Evolutionary conservation across 2,113 vertebrate species (phyloP), one percentile per base, ranked within the genome.

Genomic region (Xyliphius kryptos): DNA sequence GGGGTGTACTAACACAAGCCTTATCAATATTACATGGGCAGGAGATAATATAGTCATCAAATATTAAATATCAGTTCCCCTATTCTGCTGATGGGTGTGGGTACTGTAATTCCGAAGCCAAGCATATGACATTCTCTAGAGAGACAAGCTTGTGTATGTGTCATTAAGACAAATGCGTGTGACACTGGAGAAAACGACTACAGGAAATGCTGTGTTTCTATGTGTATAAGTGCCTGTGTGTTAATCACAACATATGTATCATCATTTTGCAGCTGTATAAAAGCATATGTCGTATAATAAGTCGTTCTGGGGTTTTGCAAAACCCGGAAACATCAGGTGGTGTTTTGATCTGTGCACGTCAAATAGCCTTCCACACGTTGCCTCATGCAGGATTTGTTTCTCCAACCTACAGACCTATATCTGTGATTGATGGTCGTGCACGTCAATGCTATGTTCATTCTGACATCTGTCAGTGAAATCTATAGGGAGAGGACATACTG

Each of bases 11-110:
- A 55, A 54, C 67, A 37, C 41, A 43, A 43, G 59, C 3, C n/a
- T 43, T 49, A 69, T 74, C 15, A 70, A 69, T 74, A 74, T 63
- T 74, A 56, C 50, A 70, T 74, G 55, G 66, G 65, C 44, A 55
- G 65, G 50, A 70, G 63, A 74, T 67, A 54, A 67, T 70, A 65
- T 67, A 55, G 63, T 51, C 56, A 70, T 74, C 22, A 74, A 70
- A 74, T 74, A 70, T 70, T 70, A 61, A 74, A 67, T 67, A 64
- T 63, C 55, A 67, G 56, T 63, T 60, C 49, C 68, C 58, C 59
- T 38, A 52, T 22, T 67, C 48, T 56, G 47, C 63, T 66, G 62
- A 70, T 51, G 67, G 56, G 58, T 58, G 61, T 43, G 61, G 65
- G 38, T 40, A 40, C 46, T 38, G 47, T 67, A 47, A 50, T 50